These are phyloP conservation scores for Cygnus buccinator DNA, from an alignment of 2,113 vertebrate genomes.

Conservation along the genomic window DNA sequence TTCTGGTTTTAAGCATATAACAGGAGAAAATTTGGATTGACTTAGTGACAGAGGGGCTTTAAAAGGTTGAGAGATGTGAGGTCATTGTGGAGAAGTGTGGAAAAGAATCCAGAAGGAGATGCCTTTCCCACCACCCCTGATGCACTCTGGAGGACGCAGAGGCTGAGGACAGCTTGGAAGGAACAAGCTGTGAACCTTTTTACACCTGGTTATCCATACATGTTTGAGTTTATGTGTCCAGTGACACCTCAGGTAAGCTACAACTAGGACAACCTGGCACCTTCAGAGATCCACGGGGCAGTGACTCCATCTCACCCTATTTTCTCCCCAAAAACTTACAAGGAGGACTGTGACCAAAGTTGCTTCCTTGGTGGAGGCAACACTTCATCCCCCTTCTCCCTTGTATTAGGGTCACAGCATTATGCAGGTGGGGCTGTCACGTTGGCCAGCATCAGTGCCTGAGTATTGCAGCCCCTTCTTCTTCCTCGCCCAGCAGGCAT, in stretches of 20 bases:
- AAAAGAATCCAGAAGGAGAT: background rate
- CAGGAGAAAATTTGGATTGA: background rate
- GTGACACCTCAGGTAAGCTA: background rate
- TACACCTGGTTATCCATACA: background rate
- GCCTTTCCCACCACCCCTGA: background rate
- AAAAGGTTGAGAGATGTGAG: background rate
- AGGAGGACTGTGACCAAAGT: background rate
- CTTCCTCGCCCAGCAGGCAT: background rate
- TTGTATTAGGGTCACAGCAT: rapidly evolving
- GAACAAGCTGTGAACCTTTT: background rate
- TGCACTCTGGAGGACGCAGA: background rate
- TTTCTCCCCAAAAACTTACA: background rate
- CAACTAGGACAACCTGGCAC: background rate
- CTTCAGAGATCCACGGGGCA: background rate
- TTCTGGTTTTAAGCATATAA: background rate
- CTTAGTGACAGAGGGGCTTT: background rate
- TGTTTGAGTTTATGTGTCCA: background rate
- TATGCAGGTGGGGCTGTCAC: rapidly evolving
- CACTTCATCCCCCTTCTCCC: background rate
- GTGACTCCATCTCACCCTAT: background rate
- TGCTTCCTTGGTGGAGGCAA: rapidly evolving
- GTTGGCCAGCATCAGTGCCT: rapidly evolving
- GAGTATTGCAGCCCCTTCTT: rapidly evolving
- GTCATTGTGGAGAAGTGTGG: background rate
- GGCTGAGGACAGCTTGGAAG: background rate